Conservation (phyloP, 1,140 invertebrate species). For the Ridgeia piscesae region DNA sequence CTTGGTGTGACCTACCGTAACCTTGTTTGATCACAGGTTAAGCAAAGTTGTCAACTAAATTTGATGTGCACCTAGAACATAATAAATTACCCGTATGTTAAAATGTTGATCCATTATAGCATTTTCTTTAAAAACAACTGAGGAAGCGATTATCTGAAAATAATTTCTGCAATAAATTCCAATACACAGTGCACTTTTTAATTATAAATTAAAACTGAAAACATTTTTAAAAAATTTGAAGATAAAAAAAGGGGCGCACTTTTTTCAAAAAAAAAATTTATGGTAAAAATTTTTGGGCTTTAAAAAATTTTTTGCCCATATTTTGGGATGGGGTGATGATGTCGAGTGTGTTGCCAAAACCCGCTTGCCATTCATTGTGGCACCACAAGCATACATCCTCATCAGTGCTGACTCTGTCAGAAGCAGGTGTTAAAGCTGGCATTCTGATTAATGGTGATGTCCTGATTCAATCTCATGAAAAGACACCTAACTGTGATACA, state of each 20-base stretch:
- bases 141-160: not conserved
- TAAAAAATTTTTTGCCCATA: not conserved
- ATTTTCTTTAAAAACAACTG: not conserved
- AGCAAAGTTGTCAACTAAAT: not conserved
- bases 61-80: not conserved
- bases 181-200: not conserved
- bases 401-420: not conserved
- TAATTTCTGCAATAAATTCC: not conserved
- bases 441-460: not conserved
- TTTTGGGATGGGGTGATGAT: not conserved
- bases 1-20: not conserved
- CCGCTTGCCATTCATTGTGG: not conserved
- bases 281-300: not conserved
- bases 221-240: not conserved
- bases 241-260: too few species aligned
- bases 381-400: not conserved
- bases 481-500: constrained; percentile 1
- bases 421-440: not conserved
- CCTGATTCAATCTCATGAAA: not conserved
- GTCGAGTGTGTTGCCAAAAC: not conserved
- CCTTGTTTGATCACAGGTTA: not conserved
- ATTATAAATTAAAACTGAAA: not conserved
- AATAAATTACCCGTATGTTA: not conserved
- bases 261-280: not conserved
- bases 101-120: not conserved